phyloP scores from a whole-genome alignment of 2,113 vertebrate genomes.

The Percina caprodes region DNA sequence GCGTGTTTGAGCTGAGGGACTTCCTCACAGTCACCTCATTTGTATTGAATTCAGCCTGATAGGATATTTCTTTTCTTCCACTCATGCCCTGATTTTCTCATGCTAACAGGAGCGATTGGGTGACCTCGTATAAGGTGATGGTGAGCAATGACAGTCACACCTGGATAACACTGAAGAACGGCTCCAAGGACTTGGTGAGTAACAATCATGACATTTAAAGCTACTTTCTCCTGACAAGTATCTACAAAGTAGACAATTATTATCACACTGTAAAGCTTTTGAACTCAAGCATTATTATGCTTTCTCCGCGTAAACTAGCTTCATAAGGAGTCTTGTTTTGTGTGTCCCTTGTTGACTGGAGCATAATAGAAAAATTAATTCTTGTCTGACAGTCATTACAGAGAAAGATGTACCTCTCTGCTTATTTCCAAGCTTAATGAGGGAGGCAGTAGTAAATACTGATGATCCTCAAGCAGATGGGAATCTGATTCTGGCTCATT shows the following conservation, averaged over 20 bases:
- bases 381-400: constrained; percentile 41
- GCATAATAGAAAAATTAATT: constrained; percentile 31
- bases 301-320: background rate
- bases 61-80: constrained; percentile 3
- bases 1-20: background rate
- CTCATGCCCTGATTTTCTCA: constrained; percentile 6
- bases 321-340: background rate
- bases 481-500: constrained; percentile 41
- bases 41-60: constrained; percentile 36
- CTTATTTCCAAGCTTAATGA: constrained; percentile 67
- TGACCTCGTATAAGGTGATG: constrained; percentile 95
- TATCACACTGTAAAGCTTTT: background rate
- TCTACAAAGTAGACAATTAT: background rate
- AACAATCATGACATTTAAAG: constrained; percentile 3
- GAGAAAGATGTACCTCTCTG: constrained; percentile 26
- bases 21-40: constrained; percentile 23
- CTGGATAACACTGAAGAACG: constrained; percentile 92
- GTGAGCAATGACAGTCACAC: constrained; percentile 98
- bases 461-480: constrained; percentile 57
- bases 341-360: constrained; percentile 13
- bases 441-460: constrained; percentile 57
- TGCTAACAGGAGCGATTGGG: constrained; percentile 94
- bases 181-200: constrained; percentile 93
- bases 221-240: background rate
- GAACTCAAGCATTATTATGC: background rate